Conservation (phyloP, 2,888 invertebrate species). For the Tetragonula carbonaria region DNA sequence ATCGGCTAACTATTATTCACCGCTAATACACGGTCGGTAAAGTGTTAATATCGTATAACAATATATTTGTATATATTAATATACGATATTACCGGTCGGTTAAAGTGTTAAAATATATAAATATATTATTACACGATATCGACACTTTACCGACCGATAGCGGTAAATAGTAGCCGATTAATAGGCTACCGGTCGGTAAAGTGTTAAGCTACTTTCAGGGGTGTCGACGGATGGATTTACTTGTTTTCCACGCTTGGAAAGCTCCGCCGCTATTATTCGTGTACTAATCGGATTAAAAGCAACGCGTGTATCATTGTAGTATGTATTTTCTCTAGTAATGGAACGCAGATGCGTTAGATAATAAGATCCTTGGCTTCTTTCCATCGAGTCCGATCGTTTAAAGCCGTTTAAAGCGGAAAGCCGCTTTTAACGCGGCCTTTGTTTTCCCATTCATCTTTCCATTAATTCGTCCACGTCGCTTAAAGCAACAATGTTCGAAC, state of each 20-base stretch:
- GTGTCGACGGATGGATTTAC: background rate
- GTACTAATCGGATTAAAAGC: background rate
- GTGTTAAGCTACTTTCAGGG: background rate
- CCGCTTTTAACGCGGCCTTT: background rate
- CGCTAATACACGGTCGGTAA: no score
- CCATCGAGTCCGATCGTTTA: conserved; percentile 1
- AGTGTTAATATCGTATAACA: no score
- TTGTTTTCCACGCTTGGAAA: background rate
- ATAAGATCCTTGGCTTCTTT: background rate
- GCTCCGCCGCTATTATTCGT: no score
- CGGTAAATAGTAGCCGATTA: no score
- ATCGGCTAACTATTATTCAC: no score
- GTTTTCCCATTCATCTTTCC: no score
- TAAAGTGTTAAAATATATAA: no score
- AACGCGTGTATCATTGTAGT: background rate
- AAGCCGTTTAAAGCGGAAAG: conserved; percentile 10
- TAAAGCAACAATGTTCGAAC: background rate
- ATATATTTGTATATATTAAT: no score
- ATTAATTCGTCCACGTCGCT: background rate
- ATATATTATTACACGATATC: no score
- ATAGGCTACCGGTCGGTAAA: no score
- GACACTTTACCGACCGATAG: no score
- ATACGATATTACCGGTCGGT: no score
- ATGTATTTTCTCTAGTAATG: background rate
- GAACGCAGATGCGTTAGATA: background rate